Percentiles rank a stretch among this genome's conserved stretches.
Conservation (phyloP, 2,113 vertebrate genomes). For the Scytalopus superciliaris region DNA sequence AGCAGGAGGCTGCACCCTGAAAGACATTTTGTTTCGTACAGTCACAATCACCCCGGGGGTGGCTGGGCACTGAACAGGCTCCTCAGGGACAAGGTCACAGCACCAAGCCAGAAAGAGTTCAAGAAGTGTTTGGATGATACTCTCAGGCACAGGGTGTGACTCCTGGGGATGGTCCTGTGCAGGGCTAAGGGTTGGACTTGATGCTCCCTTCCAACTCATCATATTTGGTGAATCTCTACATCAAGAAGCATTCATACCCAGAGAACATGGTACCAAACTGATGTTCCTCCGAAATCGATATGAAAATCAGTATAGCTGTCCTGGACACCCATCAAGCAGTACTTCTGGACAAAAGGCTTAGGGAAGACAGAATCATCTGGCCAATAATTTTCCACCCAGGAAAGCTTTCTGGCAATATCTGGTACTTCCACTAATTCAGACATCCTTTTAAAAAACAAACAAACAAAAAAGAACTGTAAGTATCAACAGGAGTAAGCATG, state of each 20-base stretch:
- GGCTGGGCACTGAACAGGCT: not conserved
- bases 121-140: not conserved
- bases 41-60: not conserved
- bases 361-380: constrained; percentile 98
- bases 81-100: not conserved
- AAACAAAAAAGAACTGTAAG: not conserved
- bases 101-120: not conserved
- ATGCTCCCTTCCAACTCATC: not conserved
- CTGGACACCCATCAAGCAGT: constrained; percentile 97
- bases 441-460: constrained; percentile 84
- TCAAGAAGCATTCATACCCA: constrained; percentile 82
- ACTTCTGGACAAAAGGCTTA: constrained; percentile 99
- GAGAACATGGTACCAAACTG: constrained; percentile 99
- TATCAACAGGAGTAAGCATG: not conserved
- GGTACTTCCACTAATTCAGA: constrained; percentile 94
- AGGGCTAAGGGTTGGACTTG: accelerated
- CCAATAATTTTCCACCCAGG: constrained; percentile 99
- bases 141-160: not conserved
- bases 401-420: constrained; percentile 94
- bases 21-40: not conserved
- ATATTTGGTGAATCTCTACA: not conserved
- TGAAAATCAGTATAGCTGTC: constrained; percentile 99
- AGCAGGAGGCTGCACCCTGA: not conserved
- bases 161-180: not conserved
- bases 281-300: constrained; percentile 98